phyloP scores from a whole-genome alignment of 1,140 invertebrate species.

The Pachypeltis micranthus region DNA sequence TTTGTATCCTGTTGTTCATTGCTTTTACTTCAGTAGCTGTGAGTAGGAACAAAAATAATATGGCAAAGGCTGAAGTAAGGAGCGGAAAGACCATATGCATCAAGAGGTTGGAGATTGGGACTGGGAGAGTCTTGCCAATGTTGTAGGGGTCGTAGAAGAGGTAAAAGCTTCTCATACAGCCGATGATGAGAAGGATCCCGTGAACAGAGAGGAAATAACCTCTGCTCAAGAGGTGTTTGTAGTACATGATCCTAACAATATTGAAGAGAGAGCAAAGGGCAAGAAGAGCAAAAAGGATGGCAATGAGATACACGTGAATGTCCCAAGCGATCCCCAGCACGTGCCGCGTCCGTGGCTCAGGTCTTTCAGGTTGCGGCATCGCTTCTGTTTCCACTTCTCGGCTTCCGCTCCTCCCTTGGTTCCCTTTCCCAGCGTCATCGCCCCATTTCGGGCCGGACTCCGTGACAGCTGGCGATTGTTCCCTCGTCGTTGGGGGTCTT shows the following conservation, averaged over 20 bases:
- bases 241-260: constrained; percentile 64
- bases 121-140: constrained; percentile 58
- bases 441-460: constrained; percentile 21
- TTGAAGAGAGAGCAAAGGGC: constrained; percentile 71
- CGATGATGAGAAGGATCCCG: constrained; percentile 63
- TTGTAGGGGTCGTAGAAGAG: constrained; percentile 85
- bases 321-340: constrained; percentile 63
- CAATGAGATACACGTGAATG: constrained; percentile 73
- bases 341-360: constrained; percentile 28
- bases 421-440: constrained; percentile 22
- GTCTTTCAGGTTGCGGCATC: constrained; percentile 23
- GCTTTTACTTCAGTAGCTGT: constrained; percentile 47
- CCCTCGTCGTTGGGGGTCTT: constrained; percentile 2
- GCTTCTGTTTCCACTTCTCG: constrained; percentile 20
- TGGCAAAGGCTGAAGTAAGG: constrained; percentile 69
- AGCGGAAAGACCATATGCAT: constrained; percentile 72
- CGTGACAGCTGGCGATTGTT: constrained; percentile 6
- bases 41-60: constrained; percentile 70
- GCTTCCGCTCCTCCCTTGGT: constrained; percentile 18
- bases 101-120: constrained; percentile 66
- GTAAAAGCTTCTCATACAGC: constrained; percentile 68
- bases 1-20: constrained; percentile 38
- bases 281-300: constrained; percentile 65
- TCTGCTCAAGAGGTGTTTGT: constrained; percentile 62
- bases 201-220: constrained; percentile 76